Conservation (phyloP, 2,797 vertebrate genomes). For the Acipenser transmontanus region DNA sequence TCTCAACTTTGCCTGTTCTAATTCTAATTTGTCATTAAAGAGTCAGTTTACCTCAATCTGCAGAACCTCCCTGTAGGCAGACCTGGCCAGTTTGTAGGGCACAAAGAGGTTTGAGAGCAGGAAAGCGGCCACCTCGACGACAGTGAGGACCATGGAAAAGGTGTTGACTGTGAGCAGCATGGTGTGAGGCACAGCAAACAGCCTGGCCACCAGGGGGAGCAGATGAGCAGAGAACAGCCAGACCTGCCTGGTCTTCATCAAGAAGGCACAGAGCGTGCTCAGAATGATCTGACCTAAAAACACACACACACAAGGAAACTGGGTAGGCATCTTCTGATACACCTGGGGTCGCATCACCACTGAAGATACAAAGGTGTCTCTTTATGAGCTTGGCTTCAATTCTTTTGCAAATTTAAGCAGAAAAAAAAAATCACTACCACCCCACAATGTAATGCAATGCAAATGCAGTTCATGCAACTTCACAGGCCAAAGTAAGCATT, state of each 20-base stretch:
- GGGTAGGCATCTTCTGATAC: no score
- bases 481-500: background rate
- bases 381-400: no score
- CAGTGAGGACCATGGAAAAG: constrained; percentile 55
- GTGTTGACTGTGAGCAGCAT: constrained; percentile 46
- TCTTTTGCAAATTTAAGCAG: no score
- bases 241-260: constrained; percentile 66
- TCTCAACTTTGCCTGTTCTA: no score
- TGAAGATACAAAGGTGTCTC: no score
- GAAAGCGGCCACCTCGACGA: constrained; percentile 44
- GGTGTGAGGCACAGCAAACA: constrained; percentile 47
- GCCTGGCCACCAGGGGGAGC: constrained; percentile 66
- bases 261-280: constrained; percentile 66
- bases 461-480: no score
- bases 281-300: constrained; percentile 70
- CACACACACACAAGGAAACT: constrained; percentile 13
- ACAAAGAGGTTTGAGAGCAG: constrained; percentile 58
- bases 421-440: background rate
- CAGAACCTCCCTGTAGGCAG: constrained; percentile 53
- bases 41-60: constrained; percentile 54
- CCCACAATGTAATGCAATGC: no score
- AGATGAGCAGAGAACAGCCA: constrained; percentile 71
- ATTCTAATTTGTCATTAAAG: background rate
- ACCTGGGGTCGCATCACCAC: no score
- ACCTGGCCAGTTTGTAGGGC: constrained; percentile 58